Conservation (phyloP, 2,797 vertebrate species). For the Tokudaia muenninki region DNA sequence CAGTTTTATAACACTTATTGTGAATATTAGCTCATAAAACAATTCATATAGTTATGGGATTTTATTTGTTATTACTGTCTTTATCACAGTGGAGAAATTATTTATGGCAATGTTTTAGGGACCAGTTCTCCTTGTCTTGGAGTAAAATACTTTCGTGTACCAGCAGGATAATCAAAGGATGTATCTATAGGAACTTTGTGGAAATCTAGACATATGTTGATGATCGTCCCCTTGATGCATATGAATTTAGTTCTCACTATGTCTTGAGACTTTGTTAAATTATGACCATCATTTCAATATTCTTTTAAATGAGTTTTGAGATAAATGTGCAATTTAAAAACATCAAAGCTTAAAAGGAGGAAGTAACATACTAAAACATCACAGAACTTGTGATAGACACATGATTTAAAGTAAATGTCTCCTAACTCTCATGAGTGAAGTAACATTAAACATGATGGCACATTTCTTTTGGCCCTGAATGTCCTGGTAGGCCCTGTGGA, state of each 20-base stretch:
- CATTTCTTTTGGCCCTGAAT: background rate
- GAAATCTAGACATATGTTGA: background rate
- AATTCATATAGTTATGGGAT: background rate
- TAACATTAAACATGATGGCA: background rate
- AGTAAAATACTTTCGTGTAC: background rate
- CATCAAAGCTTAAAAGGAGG: background rate
- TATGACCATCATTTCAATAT: conserved; percentile 1
- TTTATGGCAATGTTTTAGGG: background rate
- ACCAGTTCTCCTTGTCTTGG: background rate
- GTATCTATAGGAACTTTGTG: background rate
- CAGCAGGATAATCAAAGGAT: background rate
- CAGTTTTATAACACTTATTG: conserved; percentile 36
- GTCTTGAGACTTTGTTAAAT: background rate
- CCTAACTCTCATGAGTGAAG: background rate
- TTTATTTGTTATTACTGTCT: conserved; percentile 59
- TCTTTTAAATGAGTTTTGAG: background rate
- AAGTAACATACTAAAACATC: background rate
- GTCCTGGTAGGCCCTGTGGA: background rate
- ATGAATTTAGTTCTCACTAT: background rate
- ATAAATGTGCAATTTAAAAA: background rate
- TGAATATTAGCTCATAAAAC: conserved; percentile 60
- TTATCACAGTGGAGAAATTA: conserved; percentile 35
- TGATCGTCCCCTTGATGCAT: background rate
- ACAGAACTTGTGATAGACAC: background rate
- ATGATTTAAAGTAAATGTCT: background rate